These are phyloP conservation scores for Calameuta filiformis DNA, from an alignment of 2,888 invertebrate genomes.

Conservation along the genomic window DNA sequence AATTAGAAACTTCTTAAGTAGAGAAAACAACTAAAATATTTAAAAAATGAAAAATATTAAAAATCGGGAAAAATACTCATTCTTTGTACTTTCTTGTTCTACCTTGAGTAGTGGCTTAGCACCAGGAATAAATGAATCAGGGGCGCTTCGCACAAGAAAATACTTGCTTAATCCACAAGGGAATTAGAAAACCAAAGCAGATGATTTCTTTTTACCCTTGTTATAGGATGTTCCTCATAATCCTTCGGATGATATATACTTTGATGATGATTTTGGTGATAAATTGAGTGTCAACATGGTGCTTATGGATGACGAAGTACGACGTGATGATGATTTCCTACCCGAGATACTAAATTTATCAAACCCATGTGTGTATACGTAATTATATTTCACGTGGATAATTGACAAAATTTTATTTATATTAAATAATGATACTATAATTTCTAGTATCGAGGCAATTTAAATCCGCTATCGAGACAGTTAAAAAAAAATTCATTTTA, in stretches of 20 bases:
- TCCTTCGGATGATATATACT: slow-evolving; percentile 52
- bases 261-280: slow-evolving; percentile 55
- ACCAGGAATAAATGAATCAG: background rate
- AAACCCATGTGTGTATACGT: background rate
- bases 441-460: background rate
- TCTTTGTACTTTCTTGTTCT: background rate
- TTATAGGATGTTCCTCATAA: slow-evolving; percentile 41
- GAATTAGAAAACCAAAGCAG: background rate
- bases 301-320: slow-evolving; percentile 40
- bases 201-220: slow-evolving; percentile 5
- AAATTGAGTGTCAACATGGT: slow-evolving; percentile 52
- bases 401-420: slow-evolving; percentile 9
- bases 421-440: background rate
- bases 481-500: background rate
- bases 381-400: slow-evolving; percentile 1
- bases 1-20: background rate
- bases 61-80: background rate
- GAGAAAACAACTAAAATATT: background rate
- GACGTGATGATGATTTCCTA: slow-evolving; percentile 41
- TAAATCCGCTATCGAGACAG: background rate
- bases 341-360: slow-evolving; percentile 36
- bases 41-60: background rate
- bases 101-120: background rate
- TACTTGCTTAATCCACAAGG: background rate
- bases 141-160: background rate